phyloP scores from a whole-genome alignment of 2,797 vertebrate species.

The Macropodus opercularis region DNA sequence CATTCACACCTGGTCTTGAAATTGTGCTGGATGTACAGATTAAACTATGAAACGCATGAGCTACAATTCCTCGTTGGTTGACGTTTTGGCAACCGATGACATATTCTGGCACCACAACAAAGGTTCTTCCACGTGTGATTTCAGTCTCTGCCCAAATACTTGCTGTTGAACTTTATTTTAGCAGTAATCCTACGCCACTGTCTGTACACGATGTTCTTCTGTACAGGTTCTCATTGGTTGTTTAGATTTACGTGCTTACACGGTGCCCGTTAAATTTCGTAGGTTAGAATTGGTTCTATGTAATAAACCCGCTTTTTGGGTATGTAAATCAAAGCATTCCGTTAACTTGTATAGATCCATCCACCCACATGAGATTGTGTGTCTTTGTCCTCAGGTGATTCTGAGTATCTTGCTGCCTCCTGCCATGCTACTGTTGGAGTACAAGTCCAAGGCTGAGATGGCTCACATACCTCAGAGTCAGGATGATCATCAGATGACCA shows the following conservation, averaged over 20 bases:
- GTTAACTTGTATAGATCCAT: conserved; percentile 22
- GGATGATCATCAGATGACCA: conserved; percentile 97
- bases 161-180: too few relatives aligned
- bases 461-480: conserved; percentile 98
- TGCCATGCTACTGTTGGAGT: conserved; percentile 95
- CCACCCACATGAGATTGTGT: conserved; percentile 53
- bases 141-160: background rate
- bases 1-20: background rate
- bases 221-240: too few relatives aligned
- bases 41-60: background rate
- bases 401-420: conserved; percentile 96
- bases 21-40: background rate
- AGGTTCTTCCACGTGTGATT: conserved; percentile 11
- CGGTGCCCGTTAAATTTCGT: too few relatives aligned
- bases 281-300: background rate
- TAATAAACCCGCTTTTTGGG: background rate
- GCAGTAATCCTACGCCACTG: too few relatives aligned
- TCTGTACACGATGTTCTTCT: too few relatives aligned
- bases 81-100: background rate
- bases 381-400: conserved; percentile 87
- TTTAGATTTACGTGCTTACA: too few relatives aligned
- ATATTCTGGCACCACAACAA: background rate
- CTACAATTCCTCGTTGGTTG: background rate
- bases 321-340: background rate
- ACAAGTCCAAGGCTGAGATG: conserved; percentile 99